phyloP scores from a whole-genome alignment of 2,888 invertebrate genomes.

The Cerastoderma edule region DNA sequence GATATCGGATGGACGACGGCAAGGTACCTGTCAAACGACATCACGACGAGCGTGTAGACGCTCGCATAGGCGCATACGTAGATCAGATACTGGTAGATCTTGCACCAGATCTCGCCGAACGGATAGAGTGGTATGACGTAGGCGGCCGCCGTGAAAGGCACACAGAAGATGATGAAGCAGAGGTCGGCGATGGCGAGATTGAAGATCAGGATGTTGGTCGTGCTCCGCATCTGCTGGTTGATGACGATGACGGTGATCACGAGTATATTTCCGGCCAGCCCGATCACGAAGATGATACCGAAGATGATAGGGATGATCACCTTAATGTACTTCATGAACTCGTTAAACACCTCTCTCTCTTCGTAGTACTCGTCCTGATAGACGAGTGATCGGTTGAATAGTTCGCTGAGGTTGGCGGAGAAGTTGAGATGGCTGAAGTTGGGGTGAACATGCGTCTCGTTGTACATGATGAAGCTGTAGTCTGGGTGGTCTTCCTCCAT shows the following conservation, averaged over 20 bases:
- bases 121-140: conserved; percentile 95
- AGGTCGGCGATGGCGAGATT: conserved; percentile 95
- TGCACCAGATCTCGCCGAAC: conserved; percentile 95
- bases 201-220: conserved; percentile 95
- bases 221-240: conserved; percentile 96
- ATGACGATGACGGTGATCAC: conserved; percentile 95
- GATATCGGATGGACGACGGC: conserved; percentile 97
- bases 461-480: conserved; percentile 18
- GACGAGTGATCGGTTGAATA: too few species aligned
- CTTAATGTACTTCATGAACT: conserved; percentile 70
- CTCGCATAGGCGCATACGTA: conserved; percentile 96
- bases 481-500: too few species aligned
- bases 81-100: conserved; percentile 94
- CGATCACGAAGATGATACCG: conserved; percentile 93
- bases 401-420: background rate
- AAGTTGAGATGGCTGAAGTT: conserved; percentile 1
- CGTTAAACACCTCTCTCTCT: conserved; percentile 33
- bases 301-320: conserved; percentile 87
- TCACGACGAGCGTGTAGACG: conserved; percentile 95
- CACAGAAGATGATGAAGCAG: conserved; percentile 95
- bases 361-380: conserved; percentile 1
- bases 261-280: conserved; percentile 94
- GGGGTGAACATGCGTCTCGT: conserved; percentile 17
- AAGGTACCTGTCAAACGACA: conserved; percentile 95
- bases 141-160: conserved; percentile 96